Evolutionary conservation across 2,888 invertebrate species (phyloP).

Genomic region (Celastrina argiolus): DNA sequence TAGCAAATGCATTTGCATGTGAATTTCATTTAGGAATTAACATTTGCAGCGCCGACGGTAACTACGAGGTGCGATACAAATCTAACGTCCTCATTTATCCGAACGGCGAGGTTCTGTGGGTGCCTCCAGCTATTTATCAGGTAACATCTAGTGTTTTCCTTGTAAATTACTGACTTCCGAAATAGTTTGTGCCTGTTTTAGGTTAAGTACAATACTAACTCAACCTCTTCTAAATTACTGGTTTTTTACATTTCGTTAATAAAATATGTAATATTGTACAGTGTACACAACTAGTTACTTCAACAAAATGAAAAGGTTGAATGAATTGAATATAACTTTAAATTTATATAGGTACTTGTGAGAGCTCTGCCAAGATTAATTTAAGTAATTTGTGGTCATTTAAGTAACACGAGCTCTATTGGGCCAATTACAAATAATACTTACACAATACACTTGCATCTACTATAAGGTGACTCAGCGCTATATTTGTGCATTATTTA

Average conservation of each 20-base stretch:
- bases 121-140: constrained; percentile 99
- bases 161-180: not conserved
- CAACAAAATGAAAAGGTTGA: too few species aligned
- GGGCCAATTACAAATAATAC: not conserved
- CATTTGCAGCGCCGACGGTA: constrained; percentile 95
- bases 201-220: not conserved
- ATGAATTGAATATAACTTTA: too few species aligned
- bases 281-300: too few species aligned
- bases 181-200: not conserved
- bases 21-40: constrained; percentile 11
- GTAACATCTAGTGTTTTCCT: constrained; percentile 47
- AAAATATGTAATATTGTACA: too few species aligned
- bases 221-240: not conserved
- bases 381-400: not conserved
- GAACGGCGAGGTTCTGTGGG: constrained; percentile 98
- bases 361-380: not conserved
- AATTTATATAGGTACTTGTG: too few species aligned
- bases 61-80: constrained; percentile 99
- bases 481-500: constrained; percentile 26
- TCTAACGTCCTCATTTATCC: constrained; percentile 98
- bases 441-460: not conserved
- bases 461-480: not conserved
- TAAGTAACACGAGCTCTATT: not conserved
- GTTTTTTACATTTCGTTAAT: too few species aligned
- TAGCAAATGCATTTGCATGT: constrained; percentile 1